A percentile compares a stretch with the other conserved stretches of the same genome.
These are phyloP conservation scores for Isoperla grammatica DNA, from an alignment of 2,888 invertebrate genomes.

Conservation along the genomic window DNA sequence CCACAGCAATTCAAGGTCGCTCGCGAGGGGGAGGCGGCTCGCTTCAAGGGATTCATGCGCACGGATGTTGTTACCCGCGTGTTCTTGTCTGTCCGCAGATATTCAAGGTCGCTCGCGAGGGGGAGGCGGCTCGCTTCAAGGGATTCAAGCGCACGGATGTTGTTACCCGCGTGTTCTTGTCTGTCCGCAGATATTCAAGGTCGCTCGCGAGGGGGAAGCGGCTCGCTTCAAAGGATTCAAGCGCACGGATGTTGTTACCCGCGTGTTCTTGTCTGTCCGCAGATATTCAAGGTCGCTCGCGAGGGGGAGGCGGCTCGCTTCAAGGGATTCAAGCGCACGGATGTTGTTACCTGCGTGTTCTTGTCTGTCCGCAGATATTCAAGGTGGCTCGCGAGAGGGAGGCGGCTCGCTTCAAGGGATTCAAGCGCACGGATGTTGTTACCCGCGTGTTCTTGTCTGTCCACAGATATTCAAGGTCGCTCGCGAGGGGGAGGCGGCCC, in stretches of 20 bases:
- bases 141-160: constrained; percentile 73
- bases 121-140: constrained; percentile 76
- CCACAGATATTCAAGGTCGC: constrained; percentile 62
- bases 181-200: constrained; percentile 55
- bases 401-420: constrained; percentile 76
- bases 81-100: constrained; percentile 42
- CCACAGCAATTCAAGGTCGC: constrained; percentile 62
- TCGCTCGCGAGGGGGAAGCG: constrained; percentile 71
- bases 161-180: neutral
- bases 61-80: neutral
- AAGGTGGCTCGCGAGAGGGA: constrained; percentile 72
- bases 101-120: constrained; percentile 67
- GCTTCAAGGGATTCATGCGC: constrained; percentile 84
- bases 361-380: constrained; percentile 50
- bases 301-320: constrained; percentile 75
- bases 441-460: neutral
- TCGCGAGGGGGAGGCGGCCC: constrained; percentile 71
- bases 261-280: neutral
- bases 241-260: neutral
- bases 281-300: constrained; percentile 67
- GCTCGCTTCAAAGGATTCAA: constrained; percentile 80
- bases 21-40: constrained; percentile 71
- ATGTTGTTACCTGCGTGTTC: neutral
- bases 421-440: constrained; percentile 53
- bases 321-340: constrained; percentile 83